Evolutionary conservation across 2,888 invertebrate genomes (phyloP).

Genomic region (Thereva unica): DNA sequence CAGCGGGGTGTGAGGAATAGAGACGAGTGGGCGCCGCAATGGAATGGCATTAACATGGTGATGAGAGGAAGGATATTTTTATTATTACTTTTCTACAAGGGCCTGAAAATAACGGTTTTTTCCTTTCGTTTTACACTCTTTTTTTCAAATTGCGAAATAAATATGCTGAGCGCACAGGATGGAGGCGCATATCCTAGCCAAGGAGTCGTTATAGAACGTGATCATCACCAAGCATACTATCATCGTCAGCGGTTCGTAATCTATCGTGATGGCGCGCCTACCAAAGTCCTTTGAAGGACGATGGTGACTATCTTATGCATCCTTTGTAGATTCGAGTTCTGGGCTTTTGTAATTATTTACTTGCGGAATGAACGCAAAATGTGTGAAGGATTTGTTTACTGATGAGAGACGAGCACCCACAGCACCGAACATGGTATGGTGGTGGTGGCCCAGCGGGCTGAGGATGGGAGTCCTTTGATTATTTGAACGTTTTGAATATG

Average conservation of each 20-base stretch:
- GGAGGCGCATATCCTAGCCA: conserved; percentile 4
- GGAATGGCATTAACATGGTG: background rate
- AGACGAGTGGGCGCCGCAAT: conserved; percentile 4
- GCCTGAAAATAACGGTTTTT: conserved; percentile 10
- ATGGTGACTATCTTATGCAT: background rate
- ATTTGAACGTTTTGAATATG: conserved; percentile 30
- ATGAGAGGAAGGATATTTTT: conserved; percentile 1
- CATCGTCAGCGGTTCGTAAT: conserved; percentile 15
- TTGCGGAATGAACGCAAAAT: conserved; percentile 29
- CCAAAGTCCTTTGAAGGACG: conserved; percentile 10
- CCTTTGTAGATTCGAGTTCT: conserved; percentile 16
- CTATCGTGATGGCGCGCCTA: too few relatives aligned
- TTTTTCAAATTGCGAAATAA: conserved; percentile 34
- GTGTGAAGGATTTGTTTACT: conserved; percentile 34
- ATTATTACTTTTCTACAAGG: conserved; percentile 4
- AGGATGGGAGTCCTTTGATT: conserved; percentile 29
- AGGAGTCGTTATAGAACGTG: conserved; percentile 17
- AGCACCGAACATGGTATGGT: background rate
- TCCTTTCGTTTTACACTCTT: background rate
- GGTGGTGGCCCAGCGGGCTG: background rate
- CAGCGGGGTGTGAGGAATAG: conserved; percentile 3
- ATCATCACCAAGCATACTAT: conserved; percentile 3
- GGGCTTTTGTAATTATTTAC: conserved; percentile 36
- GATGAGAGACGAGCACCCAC: conserved; percentile 21
- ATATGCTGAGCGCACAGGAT: conserved; percentile 30